Evolutionary conservation across 2,797 vertebrate species (phyloP).

Genomic region (Sparus aurata): DNA sequence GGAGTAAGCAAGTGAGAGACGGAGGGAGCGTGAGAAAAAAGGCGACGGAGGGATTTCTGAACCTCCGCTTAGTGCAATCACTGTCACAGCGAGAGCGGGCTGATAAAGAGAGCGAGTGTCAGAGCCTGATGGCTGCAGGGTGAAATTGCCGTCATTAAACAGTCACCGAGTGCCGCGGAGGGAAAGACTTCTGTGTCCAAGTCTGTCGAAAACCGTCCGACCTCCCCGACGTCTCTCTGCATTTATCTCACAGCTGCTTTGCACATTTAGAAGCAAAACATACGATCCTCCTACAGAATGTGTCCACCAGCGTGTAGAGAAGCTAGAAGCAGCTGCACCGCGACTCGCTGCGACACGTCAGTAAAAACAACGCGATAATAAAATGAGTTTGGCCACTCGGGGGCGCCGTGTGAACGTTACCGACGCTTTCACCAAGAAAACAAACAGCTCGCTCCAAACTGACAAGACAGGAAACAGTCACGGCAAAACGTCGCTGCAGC

Average conservation of each 20-base stretch:
- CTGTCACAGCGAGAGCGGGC: constrained; percentile 21
- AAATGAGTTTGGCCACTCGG: background rate
- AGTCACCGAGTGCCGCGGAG: constrained; percentile 10
- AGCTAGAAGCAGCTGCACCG: background rate
- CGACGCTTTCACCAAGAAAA: no score
- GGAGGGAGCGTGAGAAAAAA: constrained; percentile 33
- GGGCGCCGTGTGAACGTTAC: background rate
- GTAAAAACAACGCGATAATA: background rate
- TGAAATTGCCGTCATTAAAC: constrained; percentile 48
- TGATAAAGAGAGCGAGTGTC: constrained; percentile 18
- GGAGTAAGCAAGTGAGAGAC: constrained; percentile 35
- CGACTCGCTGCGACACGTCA: background rate
- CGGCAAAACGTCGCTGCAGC: no score
- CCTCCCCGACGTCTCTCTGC: no score
- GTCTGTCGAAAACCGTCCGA: background rate
- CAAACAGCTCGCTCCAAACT: no score
- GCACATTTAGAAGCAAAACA: background rate
- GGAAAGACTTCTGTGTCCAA: background rate
- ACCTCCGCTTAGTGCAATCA: constrained; percentile 25
- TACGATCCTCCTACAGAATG: background rate
- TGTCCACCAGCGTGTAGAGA: no score
- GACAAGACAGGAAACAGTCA: no score
- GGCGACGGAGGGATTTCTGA: constrained; percentile 35
- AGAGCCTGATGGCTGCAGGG: constrained; percentile 3
- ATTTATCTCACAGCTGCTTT: no score